Evolutionary conservation across 2,888 invertebrate genomes (phyloP).

Genomic region (Leptinotarsa peninsularis): DNA sequence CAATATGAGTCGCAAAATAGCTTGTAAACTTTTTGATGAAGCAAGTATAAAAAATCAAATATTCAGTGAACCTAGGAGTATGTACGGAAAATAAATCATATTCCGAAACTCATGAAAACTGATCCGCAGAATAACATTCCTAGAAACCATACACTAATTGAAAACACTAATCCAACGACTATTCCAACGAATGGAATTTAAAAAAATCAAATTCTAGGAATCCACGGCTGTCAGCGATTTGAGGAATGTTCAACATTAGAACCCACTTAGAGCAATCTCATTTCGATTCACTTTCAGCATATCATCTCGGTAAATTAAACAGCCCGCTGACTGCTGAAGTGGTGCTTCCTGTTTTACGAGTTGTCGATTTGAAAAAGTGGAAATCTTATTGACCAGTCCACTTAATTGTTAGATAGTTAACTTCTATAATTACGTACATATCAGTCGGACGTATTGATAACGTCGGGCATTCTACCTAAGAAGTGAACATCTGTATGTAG

Average conservation of each 20-base stretch:
- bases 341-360: constrained; percentile 53
- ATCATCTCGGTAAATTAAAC: constrained; percentile 54
- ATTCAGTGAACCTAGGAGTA: no score
- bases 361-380: constrained; percentile 36
- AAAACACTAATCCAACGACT: background rate
- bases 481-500: constrained; percentile 10
- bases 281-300: constrained; percentile 59
- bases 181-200: background rate
- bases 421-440: constrained; percentile 34
- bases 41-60: no score
- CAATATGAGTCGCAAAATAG: no score
- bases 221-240: constrained; percentile 44
- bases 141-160: background rate
- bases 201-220: constrained; percentile 15
- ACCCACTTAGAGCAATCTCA: constrained; percentile 62
- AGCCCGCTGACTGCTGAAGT: constrained; percentile 43
- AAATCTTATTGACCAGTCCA: constrained; percentile 29
- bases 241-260: constrained; percentile 60
- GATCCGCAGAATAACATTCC: background rate
- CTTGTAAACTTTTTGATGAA: no score
- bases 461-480: constrained; percentile 1
- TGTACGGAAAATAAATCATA: no score
- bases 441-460: constrained; percentile 2
- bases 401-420: constrained; percentile 38
- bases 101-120: no score